Percentiles rank a stretch among this genome's conserved stretches.
Evolutionary conservation across 2,888 invertebrate species (phyloP).

Genomic region (Epinotia bilunana): DNA sequence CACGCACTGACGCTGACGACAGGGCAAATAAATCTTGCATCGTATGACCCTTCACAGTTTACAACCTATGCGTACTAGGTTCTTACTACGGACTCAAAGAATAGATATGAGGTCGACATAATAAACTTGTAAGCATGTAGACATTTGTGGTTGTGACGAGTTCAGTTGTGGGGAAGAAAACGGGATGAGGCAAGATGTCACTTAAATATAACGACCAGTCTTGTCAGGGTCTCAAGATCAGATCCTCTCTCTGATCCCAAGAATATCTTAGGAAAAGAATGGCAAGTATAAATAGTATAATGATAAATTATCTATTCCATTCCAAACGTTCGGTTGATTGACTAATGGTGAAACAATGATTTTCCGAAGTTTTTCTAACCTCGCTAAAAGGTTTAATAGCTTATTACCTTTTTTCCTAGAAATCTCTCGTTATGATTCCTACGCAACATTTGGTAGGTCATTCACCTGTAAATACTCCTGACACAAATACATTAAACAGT

Average conservation of each 20-base stretch:
- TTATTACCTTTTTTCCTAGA: constrained; percentile 26
- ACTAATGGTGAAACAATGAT: constrained; percentile 20
- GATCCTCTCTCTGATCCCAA: no score
- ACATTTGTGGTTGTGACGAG: background rate
- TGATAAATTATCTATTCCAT: background rate
- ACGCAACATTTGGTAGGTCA: constrained; percentile 54
- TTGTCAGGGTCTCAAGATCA: background rate
- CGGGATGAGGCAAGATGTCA: background rate
- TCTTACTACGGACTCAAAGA: background rate
- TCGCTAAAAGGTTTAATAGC: constrained; percentile 4
- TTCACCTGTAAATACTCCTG: constrained; percentile 70
- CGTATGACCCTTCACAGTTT: constrained; percentile 10
- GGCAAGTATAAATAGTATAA: background rate
- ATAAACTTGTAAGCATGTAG: background rate
- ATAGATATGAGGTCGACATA: background rate
- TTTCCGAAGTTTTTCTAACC: constrained; percentile 8
- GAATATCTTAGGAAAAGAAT: background rate
- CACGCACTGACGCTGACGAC: constrained; percentile 3
- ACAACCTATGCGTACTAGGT: background rate
- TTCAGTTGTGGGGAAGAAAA: background rate
- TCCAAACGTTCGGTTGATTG: constrained; percentile 4
- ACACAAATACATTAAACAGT: constrained; percentile 74
- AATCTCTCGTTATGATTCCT: constrained; percentile 29
- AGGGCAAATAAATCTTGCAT: constrained; percentile 19
- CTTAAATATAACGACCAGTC: background rate